Percentiles rank a stretch among this genome's conserved stretches.
These are phyloP conservation scores for Lanistes nyassanus DNA, from an alignment of 1,140 invertebrate species.

Conservation along the genomic window DNA sequence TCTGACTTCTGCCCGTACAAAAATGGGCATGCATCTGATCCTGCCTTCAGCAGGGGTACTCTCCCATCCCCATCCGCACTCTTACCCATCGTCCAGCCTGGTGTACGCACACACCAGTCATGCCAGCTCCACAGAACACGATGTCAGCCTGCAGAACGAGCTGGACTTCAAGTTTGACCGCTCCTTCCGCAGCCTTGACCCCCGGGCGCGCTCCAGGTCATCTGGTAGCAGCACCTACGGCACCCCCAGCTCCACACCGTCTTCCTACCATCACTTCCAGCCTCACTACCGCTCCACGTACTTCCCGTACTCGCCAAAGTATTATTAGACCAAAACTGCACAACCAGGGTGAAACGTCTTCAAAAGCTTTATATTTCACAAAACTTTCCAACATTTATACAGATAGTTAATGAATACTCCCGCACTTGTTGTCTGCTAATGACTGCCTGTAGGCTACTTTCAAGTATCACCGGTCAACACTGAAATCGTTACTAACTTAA, in stretches of 20 bases:
- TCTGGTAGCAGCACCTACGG: not conserved
- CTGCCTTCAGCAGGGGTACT: not conserved
- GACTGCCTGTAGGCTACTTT: too few relatives aligned
- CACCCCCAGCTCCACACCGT: not conserved
- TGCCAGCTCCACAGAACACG: conserved; percentile 37
- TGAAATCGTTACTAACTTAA: too few relatives aligned
- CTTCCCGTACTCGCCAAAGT: conserved; percentile 28
- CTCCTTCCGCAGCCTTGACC: conserved; percentile 47
- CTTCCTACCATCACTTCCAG: conserved; percentile 5
- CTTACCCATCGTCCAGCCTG: conserved; percentile 10
- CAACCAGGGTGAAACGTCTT: too few relatives aligned
- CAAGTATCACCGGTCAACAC: too few relatives aligned
- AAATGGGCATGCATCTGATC: conserved; percentile 38
- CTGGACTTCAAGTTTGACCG: conserved; percentile 50
- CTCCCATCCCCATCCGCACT: conserved; percentile 6
- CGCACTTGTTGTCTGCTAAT: too few relatives aligned
- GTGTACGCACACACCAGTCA: not conserved
- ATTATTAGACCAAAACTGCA: too few relatives aligned
- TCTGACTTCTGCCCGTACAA: conserved; percentile 47
- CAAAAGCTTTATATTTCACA: too few relatives aligned
- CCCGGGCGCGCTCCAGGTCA: conserved; percentile 20
- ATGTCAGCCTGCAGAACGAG: conserved; percentile 44
- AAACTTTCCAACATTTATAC: too few relatives aligned
- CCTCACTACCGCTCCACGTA: conserved; percentile 22
- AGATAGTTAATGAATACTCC: too few relatives aligned